Conservation (phyloP, 2,113 vertebrate genomes). For the Notothenia rossii region DNA sequence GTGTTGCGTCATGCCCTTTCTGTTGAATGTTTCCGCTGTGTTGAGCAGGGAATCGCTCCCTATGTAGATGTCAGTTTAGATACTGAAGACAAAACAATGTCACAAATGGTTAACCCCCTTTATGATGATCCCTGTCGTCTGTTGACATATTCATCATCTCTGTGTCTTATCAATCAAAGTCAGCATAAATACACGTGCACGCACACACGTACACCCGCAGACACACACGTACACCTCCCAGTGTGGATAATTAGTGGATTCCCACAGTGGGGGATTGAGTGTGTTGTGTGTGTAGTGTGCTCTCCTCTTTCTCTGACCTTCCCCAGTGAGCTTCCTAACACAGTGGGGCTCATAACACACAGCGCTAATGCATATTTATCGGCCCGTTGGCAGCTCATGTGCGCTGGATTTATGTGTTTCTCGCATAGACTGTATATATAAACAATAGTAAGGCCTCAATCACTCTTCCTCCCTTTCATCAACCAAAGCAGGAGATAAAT, state of each 20-base stretch:
- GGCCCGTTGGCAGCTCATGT: slow-evolving; percentile 60
- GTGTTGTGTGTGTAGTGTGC: slow-evolving; percentile 5
- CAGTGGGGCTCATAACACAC: slow-evolving; percentile 74
- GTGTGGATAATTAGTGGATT: slow-evolving; percentile 79
- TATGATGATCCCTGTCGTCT: slow-evolving; percentile 45
- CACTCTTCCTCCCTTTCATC: slow-evolving; percentile 62
- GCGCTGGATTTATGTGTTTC: slow-evolving; percentile 72
- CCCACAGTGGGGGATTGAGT: slow-evolving; percentile 69
- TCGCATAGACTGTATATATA: slow-evolving; percentile 23
- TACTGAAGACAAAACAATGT: slow-evolving; percentile 53
- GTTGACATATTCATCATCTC: slow-evolving; percentile 55
- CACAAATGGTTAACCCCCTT: slow-evolving; percentile 65
- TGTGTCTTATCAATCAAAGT: slow-evolving; percentile 70
- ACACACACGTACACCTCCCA: slow-evolving; percentile 52
- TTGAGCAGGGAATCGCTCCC: slow-evolving; percentile 11
- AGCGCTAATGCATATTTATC: slow-evolving; percentile 77
- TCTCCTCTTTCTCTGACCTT: slow-evolving; percentile 74
- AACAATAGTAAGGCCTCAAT: slow-evolving; percentile 75
- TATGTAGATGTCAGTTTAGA: slow-evolving; percentile 17
- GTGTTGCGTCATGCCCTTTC: slow-evolving; percentile 12
- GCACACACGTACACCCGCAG: not conserved
- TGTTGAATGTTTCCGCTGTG: slow-evolving; percentile 22
- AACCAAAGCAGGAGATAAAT: slow-evolving; percentile 63
- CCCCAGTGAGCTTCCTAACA: slow-evolving; percentile 68
- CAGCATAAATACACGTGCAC: slow-evolving; percentile 6